Base-by-base conservation (phyloP, 2,113 vertebrate genomes). In the Dicrurus megarhynchus region DNA sequence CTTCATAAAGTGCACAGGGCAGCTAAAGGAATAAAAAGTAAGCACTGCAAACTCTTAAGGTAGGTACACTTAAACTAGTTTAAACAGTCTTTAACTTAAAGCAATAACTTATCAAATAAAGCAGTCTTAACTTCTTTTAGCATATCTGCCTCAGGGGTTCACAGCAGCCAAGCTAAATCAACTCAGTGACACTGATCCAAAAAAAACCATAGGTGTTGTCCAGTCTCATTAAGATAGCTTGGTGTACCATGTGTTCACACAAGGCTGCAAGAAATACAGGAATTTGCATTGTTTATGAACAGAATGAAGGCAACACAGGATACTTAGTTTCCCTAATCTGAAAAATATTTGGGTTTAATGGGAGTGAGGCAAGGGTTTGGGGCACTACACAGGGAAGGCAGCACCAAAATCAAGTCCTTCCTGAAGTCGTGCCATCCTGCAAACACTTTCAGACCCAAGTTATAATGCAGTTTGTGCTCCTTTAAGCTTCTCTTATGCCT, bases 21-120 rank as follows among this genome's bases (percentile, higher is more conserved):
- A 93, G 59, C 78, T 93, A 83, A 89, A 93, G 22, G 53, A 93
- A 90, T 85, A 87, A 87, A 92, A 95, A 83, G 28, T 65, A 96
- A 93, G 81, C 37, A 73, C 55, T 77, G 53, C 63, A 88, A 64
- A 75, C 42, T 95, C 82, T 76, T 65, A 55, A 37, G 53, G 46
- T 68, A 89, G 65, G 64, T 68, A 87, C 73, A 82, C 32, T 93
- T 94, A 46, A 69, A 91, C 61, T 80, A 69, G 30, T 83, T 91
- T 65, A 91, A 96, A 95, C 81, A 82, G 71, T 42, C 53, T 87
- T 89, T 83, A 79, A 83, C 16, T 65, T 73, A 85, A 57, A 61
- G 67, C 30, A 91, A 11, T 50, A 96, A 80, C 33, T 83, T 91
- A 77, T 47, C 90, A 83, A 93, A 94, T 71, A 93, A 82, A 70